Conservation (phyloP, 2,113 vertebrate species). For the Gymnarchus niloticus region DNA sequence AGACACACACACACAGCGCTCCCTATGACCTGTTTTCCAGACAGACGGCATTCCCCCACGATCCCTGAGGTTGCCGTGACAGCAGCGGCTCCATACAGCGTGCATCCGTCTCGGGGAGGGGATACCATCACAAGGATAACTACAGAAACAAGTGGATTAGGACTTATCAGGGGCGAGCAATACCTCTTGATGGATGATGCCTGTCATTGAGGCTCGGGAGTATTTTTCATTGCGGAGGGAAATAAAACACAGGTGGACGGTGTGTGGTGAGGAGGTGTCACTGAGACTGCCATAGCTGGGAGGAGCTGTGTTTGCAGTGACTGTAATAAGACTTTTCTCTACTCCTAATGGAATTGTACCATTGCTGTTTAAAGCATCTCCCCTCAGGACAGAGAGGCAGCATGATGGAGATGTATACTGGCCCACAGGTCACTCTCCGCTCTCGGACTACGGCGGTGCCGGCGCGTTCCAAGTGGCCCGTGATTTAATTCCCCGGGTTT, state of each 20-base stretch:
- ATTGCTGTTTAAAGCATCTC: slow-evolving; percentile 7
- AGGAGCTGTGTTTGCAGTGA: slow-evolving; percentile 14
- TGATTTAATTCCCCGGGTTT: slow-evolving; percentile 49
- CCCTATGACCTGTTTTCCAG: not conserved
- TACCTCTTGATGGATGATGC: slow-evolving; percentile 59
- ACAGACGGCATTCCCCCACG: not conserved
- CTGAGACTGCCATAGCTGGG: slow-evolving; percentile 20
- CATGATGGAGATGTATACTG: slow-evolving; percentile 14
- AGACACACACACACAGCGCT: not conserved
- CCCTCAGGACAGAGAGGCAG: slow-evolving; percentile 23
- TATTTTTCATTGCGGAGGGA: slow-evolving; percentile 27
- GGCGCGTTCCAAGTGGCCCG: not conserved
- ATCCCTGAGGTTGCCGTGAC: slow-evolving; percentile 25
- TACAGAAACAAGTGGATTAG: slow-evolving; percentile 61
- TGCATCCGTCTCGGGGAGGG: slow-evolving; percentile 43
- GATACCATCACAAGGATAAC: slow-evolving; percentile 49
- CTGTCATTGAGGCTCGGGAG: slow-evolving; percentile 36
- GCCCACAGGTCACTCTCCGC: not conserved
- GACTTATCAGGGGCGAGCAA: slow-evolving; percentile 59
- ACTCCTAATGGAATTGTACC: not conserved
- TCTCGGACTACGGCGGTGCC: not conserved
- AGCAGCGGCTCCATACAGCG: not conserved
- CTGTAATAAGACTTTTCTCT: slow-evolving; percentile 20
- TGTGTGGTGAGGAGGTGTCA: slow-evolving; percentile 17
- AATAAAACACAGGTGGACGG: slow-evolving; percentile 11